Percentiles rank a stretch among this genome's conserved stretches.
Conservation (phyloP, 1,140 invertebrate species). For the Sarcophaga bullata region DNA sequence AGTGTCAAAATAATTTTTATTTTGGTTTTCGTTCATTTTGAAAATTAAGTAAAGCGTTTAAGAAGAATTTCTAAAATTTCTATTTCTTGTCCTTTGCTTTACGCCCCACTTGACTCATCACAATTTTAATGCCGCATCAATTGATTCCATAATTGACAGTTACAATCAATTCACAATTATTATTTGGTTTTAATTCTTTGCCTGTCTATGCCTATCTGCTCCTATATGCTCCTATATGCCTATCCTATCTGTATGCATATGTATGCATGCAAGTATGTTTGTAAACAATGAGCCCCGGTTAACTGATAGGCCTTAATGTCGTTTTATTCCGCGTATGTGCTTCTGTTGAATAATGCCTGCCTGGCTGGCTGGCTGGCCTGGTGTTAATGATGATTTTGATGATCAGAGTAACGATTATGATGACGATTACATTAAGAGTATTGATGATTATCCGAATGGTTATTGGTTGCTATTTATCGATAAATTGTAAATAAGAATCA, state of each 20-base stretch:
- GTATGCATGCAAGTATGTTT: too few species aligned
- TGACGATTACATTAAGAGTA: constrained; percentile 57
- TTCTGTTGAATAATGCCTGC: neutral
- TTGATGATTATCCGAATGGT: constrained; percentile 41
- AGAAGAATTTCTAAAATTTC: constrained; percentile 64
- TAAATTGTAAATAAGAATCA: neutral
- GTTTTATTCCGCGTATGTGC: neutral
- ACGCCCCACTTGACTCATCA: neutral
- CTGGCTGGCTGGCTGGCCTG: constrained; percentile 37
- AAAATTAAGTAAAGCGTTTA: neutral
- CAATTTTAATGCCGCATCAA: neutral
- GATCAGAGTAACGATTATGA: constrained; percentile 60
- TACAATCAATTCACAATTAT: constrained; percentile 42
- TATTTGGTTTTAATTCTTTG: neutral
- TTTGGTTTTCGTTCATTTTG: constrained; percentile 8
- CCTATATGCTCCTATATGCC: neutral
- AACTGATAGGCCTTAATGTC: neutral
- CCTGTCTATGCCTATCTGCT: neutral
- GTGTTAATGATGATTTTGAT: constrained; percentile 65
- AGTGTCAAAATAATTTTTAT: neutral
- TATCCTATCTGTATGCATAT: too few species aligned
- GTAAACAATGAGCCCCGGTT: too few species aligned
- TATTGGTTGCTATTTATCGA: constrained; percentile 40
- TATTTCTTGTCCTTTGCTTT: constrained; percentile 6
- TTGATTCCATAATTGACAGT: constrained; percentile 30